phyloP scores from a whole-genome alignment of 2,113 vertebrate species.

The Syngnathus scovelli region DNA sequence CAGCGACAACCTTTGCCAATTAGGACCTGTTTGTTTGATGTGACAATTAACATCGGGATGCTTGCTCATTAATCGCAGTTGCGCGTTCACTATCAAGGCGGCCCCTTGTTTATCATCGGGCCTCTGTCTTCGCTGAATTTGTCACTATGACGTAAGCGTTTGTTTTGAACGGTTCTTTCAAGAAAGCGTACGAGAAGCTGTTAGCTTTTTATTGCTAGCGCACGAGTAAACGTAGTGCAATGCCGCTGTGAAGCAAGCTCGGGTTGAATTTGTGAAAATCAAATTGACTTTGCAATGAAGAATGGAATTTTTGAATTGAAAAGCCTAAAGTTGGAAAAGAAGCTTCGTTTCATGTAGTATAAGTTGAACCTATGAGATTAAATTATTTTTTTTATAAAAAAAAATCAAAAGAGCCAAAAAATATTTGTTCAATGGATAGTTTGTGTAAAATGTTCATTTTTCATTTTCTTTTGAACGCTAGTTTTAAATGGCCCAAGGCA shows the following conservation, averaged over 20 bases:
- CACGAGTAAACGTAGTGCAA: background rate
- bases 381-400: too few relatives aligned
- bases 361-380: too few relatives aligned
- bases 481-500: background rate
- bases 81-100: constrained; percentile 5
- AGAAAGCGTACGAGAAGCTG: background rate
- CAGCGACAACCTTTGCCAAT: constrained; percentile 62
- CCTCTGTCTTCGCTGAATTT: background rate
- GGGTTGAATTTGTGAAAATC: too few relatives aligned
- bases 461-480: background rate
- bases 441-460: too few relatives aligned
- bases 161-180: background rate
- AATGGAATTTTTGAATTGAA: too few relatives aligned
- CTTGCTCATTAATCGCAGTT: constrained; percentile 37
- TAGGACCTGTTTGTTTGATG: constrained; percentile 72
- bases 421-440: too few relatives aligned
- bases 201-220: background rate
- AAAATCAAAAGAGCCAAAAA: too few relatives aligned
- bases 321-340: too few relatives aligned
- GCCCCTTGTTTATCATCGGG: background rate
- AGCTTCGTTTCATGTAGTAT: too few relatives aligned
- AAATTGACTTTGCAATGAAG: too few relatives aligned
- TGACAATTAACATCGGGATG: constrained; percentile 64
- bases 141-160: background rate
- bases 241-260: background rate